These are phyloP conservation scores for Drosophila pachea DNA, from an alignment of 1,140 invertebrate genomes.

Conservation along the genomic window DNA sequence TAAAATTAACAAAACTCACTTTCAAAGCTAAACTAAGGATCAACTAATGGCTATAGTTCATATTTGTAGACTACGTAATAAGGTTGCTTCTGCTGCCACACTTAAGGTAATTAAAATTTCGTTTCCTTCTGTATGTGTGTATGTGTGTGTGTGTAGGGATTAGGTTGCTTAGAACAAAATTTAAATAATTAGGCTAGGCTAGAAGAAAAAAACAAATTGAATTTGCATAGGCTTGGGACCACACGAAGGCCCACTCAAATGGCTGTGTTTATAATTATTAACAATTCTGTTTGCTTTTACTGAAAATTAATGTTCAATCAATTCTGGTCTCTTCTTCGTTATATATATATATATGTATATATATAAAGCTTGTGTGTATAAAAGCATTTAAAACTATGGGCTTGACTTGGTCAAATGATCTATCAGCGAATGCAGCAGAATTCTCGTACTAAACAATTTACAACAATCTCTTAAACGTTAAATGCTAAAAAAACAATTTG, in stretches of 20 bases:
- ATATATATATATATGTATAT: background rate
- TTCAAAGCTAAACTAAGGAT: constrained; percentile 55
- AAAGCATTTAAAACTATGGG: constrained; percentile 16
- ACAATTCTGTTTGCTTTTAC: constrained; percentile 6
- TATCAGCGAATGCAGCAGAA: constrained; percentile 37
- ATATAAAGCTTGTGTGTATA: background rate
- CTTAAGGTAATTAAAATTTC: constrained; percentile 40
- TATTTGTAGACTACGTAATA: constrained; percentile 29
- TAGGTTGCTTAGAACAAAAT: constrained; percentile 31
- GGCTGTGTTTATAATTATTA: constrained; percentile 43
- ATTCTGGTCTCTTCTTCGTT: constrained; percentile 12
- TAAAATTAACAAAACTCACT: constrained; percentile 72
- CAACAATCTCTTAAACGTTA: constrained; percentile 63
- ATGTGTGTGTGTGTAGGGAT: constrained; percentile 13
- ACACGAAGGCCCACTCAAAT: constrained; percentile 26
- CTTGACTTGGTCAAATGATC: constrained; percentile 61
- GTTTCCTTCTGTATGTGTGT: background rate
- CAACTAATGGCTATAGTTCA: constrained; percentile 33
- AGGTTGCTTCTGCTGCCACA: constrained; percentile 47
- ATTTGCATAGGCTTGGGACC: constrained; percentile 55
- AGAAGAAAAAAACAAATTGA: constrained; percentile 64
- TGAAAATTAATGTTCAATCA: constrained; percentile 22
- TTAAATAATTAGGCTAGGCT: constrained; percentile 68
- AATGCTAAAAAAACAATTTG: constrained; percentile 66
- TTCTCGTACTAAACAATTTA: constrained; percentile 44